Base-by-base conservation (phyloP, 2,888 invertebrate species). In the Drosophila sordidula region DNA sequence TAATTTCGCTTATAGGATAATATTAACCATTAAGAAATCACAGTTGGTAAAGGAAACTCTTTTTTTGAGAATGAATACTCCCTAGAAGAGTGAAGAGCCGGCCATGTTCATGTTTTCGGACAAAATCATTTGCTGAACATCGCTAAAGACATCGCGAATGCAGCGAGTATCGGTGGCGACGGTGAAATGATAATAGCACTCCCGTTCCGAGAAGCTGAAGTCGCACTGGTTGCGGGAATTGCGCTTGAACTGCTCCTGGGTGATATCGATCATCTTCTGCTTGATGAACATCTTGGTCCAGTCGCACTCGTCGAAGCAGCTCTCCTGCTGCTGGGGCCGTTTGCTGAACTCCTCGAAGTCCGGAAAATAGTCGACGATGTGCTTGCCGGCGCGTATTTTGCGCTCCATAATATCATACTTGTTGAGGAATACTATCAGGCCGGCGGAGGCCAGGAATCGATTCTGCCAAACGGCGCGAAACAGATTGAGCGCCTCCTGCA, bases 361-460 rank as follows among this genome's bases (percentile, higher is more conserved):
- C 0, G 95, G 95, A 92, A 96, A 96, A 91, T 95, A 94, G 1
- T 94, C 93, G 0, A 93, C 94, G 54, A 96, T 93, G 58, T 93
- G 93, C 70, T 93, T 93, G 14, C 96, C 96, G 52, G 94, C 93
- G n/a, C 94, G 92, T 50, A 97, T 93, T 91, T 97, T 97, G 49
- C 93, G 93, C 76, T 95, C 94, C 54, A 97, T 93, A 3, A 96
- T 92, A 89, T 97, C 97, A 88, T 96, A 96, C 90, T 97, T 97
- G 91, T 97, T 97, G 38, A 97, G 93, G 91, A 97, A 97, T 8
- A 97, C 94, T 50, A 97, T 96, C 41, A 97, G 93, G 3, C 96
- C 96, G 0, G 96, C 95, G 74, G 95, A 94, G 64, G 95, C 92
- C 0, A 97, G 93, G 88, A 96, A 97, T 72, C 92, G 89, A 81